Evolutionary conservation across 2,888 invertebrate genomes (phyloP), one percentile per base, ranked within the genome.

Genomic region (Folsomia manolachei): DNA sequence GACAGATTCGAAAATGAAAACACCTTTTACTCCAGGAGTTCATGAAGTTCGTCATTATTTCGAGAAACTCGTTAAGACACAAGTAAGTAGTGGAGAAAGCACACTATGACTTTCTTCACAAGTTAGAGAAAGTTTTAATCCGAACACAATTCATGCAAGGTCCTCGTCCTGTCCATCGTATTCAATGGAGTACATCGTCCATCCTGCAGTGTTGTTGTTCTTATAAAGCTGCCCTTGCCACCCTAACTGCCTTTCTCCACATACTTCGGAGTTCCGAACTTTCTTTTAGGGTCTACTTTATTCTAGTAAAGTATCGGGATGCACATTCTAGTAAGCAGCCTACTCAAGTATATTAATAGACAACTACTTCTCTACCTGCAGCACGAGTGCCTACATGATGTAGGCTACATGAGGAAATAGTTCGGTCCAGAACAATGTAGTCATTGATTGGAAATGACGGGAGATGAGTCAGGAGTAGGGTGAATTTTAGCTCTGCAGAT

Each of bases 1-100:
- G 56, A 56, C 56, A 56, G 56, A 56, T 56, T 56, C 56, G 56
- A 56, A 56, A 56, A 56, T 56, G 56, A 56, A 56, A 56, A 56
- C 56, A 56, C 56, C 56, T 56, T 56, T n/a, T 21, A 7, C 56
- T 4, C 56, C 4, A 39, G n/a, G n/a, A 39, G 14, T 39, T 14
- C 39, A 39, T 39, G 14, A 39, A 39, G 4, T 39, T 39, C 39
- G 39, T 39, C 39, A 39, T 9, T 9, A 39, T 39, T 39, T 39
- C 14, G 4, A 14, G 14, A 39, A 39, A 39, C 14, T 39, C 4
- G 14, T 39, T 14, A 14, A 39, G 4, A 39, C 39, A 14, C n/a
- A 39, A 39, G 14, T 39, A 39, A 14, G 7, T 39, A 39, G 39
- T 39, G 7, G 14, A 9, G 39, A 39, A 39, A 14, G 4, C 39